These are phyloP conservation scores for Plumapathes pennacea DNA, from an alignment of 92 coral and sea anemone species.

Conservation along the genomic window DNA sequence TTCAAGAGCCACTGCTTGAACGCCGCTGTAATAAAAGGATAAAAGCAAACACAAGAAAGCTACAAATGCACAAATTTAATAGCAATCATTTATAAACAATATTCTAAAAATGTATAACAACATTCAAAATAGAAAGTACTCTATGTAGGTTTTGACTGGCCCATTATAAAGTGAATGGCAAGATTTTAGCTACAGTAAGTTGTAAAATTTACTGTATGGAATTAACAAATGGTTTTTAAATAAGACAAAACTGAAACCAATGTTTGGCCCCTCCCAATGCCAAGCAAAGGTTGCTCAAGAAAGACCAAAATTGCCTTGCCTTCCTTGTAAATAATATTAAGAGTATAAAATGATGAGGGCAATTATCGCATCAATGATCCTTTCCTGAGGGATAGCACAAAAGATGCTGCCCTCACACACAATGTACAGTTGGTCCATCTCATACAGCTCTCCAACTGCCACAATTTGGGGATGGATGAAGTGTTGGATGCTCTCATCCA, in stretches of 20 bases:
- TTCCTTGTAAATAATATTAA: conserved; percentile 14
- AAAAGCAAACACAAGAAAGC: too few relatives aligned
- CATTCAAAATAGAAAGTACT: too few relatives aligned
- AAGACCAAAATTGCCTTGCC: conserved; percentile 21
- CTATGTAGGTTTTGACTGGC: too few relatives aligned
- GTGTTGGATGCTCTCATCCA: conserved; percentile 3
- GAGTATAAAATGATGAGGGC: conserved; percentile 18
- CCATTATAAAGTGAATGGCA: too few relatives aligned
- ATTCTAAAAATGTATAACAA: too few relatives aligned
- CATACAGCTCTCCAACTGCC: conserved; percentile 18
- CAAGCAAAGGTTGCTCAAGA: conserved; percentile 32
- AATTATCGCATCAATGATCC: conserved; percentile 17
- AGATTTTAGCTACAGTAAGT: too few relatives aligned
- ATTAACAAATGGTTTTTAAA: too few relatives aligned
- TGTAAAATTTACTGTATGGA: too few relatives aligned
- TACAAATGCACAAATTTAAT: too few relatives aligned
- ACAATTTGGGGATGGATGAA: conserved; percentile 40
- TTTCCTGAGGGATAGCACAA: conserved; percentile 22
- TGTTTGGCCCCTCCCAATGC: conserved; percentile 37
- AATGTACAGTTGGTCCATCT: conserved; percentile 12
- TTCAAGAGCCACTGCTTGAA: too few relatives aligned
- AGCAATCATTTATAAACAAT: too few relatives aligned
- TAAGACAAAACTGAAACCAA: conserved; percentile 33
- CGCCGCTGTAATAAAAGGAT: too few relatives aligned
- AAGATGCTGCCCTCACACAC: conserved; percentile 32